These are phyloP conservation scores for Halisarca cf. caerulea DNA, from an alignment of 37 sponge, comb jelly and placozoan genomes.

Conservation along the genomic window DNA sequence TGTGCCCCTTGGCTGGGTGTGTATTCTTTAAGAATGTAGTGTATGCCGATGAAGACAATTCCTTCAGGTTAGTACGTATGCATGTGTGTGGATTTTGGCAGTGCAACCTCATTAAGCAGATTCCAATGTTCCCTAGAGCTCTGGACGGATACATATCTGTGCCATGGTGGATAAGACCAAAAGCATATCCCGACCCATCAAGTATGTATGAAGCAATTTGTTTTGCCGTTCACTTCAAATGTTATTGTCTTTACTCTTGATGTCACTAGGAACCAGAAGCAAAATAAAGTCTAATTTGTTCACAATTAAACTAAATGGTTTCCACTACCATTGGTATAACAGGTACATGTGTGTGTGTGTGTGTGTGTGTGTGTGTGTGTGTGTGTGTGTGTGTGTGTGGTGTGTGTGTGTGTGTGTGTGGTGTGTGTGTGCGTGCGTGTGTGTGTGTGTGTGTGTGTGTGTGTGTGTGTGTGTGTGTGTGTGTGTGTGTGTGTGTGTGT, in stretches of 20 bases:
- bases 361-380: background rate
- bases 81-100: no score
- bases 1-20: constrained; percentile 51
- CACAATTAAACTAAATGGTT: constrained; percentile 54
- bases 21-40: constrained; percentile 57
- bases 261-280: background rate
- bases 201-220: no score
- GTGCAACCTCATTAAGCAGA: no score
- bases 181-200: background rate
- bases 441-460: no score
- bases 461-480: no score
- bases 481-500: no score
- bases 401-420: no score
- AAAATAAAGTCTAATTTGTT: background rate
- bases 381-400: no score
- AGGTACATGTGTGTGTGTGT: constrained; percentile 33
- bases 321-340: constrained; percentile 81
- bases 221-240: no score
- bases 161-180: constrained; percentile 50
- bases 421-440: no score
- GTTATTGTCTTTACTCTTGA: background rate
- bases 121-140: constrained; percentile 38
- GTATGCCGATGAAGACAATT: constrained; percentile 10
- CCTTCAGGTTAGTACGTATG: constrained; percentile 19
- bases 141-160: constrained; percentile 56